Percentiles rank a stretch among this genome's conserved stretches.
These are phyloP conservation scores for Prorops nasuta DNA, from an alignment of 1,140 invertebrate genomes.

Conservation along the genomic window DNA sequence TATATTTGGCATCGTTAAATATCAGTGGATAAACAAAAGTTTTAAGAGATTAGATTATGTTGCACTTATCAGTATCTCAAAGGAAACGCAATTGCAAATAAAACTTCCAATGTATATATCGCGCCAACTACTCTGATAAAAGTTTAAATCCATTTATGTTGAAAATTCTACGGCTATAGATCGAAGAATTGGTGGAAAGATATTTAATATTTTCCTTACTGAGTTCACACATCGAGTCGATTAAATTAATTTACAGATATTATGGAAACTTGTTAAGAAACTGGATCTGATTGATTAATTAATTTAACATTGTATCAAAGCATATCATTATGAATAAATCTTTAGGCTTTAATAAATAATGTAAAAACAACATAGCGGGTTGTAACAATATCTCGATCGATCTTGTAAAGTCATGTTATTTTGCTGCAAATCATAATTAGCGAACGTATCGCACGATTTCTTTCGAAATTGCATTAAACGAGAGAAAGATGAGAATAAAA, in stretches of 20 bases:
- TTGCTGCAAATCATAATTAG: slow-evolving; percentile 26
- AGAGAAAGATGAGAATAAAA: slow-evolving; percentile 7
- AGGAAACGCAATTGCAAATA: too few relatives aligned
- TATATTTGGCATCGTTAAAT: too few relatives aligned
- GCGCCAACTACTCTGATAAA: too few relatives aligned
- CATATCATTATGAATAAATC: slow-evolving; percentile 46
- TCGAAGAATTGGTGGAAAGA: too few relatives aligned
- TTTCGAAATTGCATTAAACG: slow-evolving; percentile 25
- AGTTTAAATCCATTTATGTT: too few relatives aligned
- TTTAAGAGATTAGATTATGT: too few relatives aligned
- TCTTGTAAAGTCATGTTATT: slow-evolving; percentile 24
- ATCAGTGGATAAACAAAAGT: too few relatives aligned
- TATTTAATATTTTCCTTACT: too few relatives aligned
- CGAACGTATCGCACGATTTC: slow-evolving; percentile 23
- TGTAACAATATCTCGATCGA: slow-evolving; percentile 27
- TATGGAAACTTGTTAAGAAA: not conserved
- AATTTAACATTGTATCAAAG: slow-evolving; percentile 41
- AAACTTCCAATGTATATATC: too few relatives aligned
- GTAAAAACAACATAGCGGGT: slow-evolving; percentile 37
- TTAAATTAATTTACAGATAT: not conserved
- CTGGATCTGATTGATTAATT: slow-evolving; percentile 30
- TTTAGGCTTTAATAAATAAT: slow-evolving; percentile 45
- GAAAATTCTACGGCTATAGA: too few relatives aligned
- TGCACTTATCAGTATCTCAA: too few relatives aligned
- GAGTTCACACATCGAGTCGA: too few relatives aligned